Percentiles rank a stretch among this genome's conserved stretches.
Conservation (phyloP, 2,797 vertebrate species). For the Leuciscus waleckii region DNA sequence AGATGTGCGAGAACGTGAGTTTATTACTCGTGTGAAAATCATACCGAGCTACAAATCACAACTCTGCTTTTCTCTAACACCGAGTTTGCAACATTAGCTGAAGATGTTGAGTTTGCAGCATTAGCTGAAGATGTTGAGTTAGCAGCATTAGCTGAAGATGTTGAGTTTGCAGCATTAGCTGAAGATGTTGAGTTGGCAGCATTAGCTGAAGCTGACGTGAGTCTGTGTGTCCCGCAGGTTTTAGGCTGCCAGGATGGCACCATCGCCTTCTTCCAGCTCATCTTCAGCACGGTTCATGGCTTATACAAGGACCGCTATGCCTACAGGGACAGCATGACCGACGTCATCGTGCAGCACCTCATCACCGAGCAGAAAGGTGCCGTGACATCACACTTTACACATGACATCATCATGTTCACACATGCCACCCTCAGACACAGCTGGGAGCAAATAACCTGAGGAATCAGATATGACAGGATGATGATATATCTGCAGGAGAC, state of each 20-base stretch:
- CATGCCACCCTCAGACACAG: background rate
- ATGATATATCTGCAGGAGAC: too few relatives aligned
- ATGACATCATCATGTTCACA: background rate
- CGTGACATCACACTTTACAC: background rate
- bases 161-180: too few relatives aligned
- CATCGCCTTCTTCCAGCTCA: conserved; percentile 94
- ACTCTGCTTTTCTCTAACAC: background rate
- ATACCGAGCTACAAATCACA: background rate
- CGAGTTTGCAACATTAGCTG: too few relatives aligned
- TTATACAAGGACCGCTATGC: conserved; percentile 97
- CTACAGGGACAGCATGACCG: conserved; percentile 96
- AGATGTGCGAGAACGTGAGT: conserved; percentile 8
- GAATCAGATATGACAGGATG: background rate
- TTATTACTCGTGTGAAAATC: background rate
- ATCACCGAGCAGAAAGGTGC: conserved; percentile 97
- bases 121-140: too few relatives aligned
- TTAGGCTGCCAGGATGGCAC: conserved; percentile 98
- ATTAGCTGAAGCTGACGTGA: too few relatives aligned
- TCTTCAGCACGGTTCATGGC: conserved; percentile 97
- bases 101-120: too few relatives aligned
- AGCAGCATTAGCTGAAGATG: too few relatives aligned
- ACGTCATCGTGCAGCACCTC: conserved; percentile 97
- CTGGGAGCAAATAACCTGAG: background rate
- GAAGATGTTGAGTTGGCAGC: too few relatives aligned
- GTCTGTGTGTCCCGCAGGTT: conserved; percentile 77